Evolutionary conservation across 2,113 vertebrate species (phyloP), one percentile per base, ranked within the genome.

Genomic region (Aegithalos caudatus): DNA sequence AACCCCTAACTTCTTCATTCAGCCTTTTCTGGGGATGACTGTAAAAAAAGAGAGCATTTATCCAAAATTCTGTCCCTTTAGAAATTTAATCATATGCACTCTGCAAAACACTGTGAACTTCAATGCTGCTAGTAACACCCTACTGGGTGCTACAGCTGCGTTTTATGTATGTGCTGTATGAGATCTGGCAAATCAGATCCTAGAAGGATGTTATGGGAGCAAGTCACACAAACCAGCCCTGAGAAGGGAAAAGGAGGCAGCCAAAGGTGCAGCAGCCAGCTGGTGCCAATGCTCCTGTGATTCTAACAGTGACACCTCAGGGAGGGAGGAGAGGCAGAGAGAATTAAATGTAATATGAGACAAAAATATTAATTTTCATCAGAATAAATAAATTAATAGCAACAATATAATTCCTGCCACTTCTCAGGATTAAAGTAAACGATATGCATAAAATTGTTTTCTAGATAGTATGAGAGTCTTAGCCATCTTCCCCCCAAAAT

Each of bases 211-310:
- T 7, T 22, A 7, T 2, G 6, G 70, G n/a, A 78, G 18, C 0
- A 0, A 23, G 33, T 78, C 17, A 12, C n/a, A 28, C 40, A 77
- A n/a, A n/a, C 23, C 1, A 4, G 12, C 10, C 0, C 0, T 7
- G 28, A 42, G 81, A 73, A 94, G 6, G 5, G 24, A 80, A 19
- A 22, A n/a, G 47, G n/a, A 51, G 48, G 35, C 16, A 84, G 72
- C 27, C 67, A 53, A 70, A 76, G 29, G 47, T 12, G 48, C 53
- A 54, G n/a, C 2, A 7, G 28, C 14, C 62, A 72, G 37, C 28
- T 77, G 48, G n/a, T 92, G 45, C 31, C 1, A 0, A 1, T 31
- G 28, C 17, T 67, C 35, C 72, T 78, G 54, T 70, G 56, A 58
- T 42, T 62, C 9, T 51, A 57, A 40, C n/a, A 57, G 31, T 31